Evolutionary conservation across 23 tunicate species (phyloP).

Genomic region (Halocynthia roretzi): DNA sequence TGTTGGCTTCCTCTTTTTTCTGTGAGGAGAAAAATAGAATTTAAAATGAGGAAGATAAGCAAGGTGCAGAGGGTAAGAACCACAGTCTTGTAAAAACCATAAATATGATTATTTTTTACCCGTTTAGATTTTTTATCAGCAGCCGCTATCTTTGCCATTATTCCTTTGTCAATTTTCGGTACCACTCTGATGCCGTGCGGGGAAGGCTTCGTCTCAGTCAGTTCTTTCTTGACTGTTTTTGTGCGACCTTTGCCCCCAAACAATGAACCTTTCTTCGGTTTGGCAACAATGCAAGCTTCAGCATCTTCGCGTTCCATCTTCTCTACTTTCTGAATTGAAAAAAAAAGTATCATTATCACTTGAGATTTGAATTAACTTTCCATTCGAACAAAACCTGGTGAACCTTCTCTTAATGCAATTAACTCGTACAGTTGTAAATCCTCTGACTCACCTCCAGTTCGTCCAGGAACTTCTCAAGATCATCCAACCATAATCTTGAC

Average conservation of each 20-base stretch:
- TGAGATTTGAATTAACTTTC: background rate
- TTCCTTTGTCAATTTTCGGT: constrained; percentile 36
- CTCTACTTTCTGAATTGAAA: constrained; percentile 65
- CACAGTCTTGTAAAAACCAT: background rate
- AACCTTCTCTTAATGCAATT: background rate
- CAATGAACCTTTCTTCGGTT: constrained; percentile 20
- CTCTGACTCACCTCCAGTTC: constrained; percentile 65
- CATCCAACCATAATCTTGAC: constrained; percentile 57
- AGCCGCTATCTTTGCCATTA: constrained; percentile 4
- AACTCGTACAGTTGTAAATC: too few species aligned
- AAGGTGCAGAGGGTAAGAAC: background rate
- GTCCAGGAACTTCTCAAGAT: constrained; percentile 68
- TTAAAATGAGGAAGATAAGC: background rate
- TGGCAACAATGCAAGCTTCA: constrained; percentile 16
- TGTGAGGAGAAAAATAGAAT: background rate
- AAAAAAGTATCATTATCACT: background rate
- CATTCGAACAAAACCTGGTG: background rate
- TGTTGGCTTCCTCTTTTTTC: constrained; percentile 27
- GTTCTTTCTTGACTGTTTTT: constrained; percentile 23
- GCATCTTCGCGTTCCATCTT: constrained; percentile 73
- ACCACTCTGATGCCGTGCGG: constrained; percentile 47
- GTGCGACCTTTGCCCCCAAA: constrained; percentile 52
- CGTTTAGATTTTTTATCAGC: constrained; percentile 31
- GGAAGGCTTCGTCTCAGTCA: constrained; percentile 51
- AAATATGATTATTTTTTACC: background rate